Conservation (phyloP, 1,140 invertebrate species). For the Eulimnadia texana region DNA sequence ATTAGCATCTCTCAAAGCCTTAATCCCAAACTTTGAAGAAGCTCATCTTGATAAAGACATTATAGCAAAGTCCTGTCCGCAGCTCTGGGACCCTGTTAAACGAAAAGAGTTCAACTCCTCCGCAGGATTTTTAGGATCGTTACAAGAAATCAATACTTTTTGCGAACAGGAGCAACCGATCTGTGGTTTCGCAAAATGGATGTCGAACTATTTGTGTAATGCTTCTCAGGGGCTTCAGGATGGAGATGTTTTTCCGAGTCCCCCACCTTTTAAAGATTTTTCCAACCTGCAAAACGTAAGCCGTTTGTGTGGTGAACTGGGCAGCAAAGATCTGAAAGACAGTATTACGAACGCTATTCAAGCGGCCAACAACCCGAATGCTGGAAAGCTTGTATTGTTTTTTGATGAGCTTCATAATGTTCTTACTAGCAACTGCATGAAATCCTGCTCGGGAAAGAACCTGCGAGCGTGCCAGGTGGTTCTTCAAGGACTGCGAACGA, state of each 20-base stretch:
- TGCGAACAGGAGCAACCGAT: background rate
- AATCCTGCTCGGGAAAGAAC: background rate
- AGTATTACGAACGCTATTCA: background rate
- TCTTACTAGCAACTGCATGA: background rate
- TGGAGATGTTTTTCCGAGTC: background rate
- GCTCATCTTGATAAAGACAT: background rate
- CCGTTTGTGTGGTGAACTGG: background rate
- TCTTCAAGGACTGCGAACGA: background rate
- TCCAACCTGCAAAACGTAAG: background rate
- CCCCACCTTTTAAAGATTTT: background rate
- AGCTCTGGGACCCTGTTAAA: background rate
- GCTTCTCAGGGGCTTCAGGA: background rate
- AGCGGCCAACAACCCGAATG: too few relatives aligned
- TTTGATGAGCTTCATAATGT: background rate
- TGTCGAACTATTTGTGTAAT: conserved; percentile 1
- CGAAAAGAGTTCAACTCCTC: background rate
- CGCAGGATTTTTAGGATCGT: conserved; percentile 3
- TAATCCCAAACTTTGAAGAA: background rate
- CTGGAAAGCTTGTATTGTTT: background rate
- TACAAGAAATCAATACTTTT: background rate
- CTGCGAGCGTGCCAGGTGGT: background rate
- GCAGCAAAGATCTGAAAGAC: background rate
- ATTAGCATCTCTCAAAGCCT: background rate
- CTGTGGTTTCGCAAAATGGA: background rate
- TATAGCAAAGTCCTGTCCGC: background rate